A percentile compares a stretch with the other conserved stretches of the same genome.
Conservation (phyloP, 1,140 invertebrate species). For the Procambarus clarkii region DNA sequence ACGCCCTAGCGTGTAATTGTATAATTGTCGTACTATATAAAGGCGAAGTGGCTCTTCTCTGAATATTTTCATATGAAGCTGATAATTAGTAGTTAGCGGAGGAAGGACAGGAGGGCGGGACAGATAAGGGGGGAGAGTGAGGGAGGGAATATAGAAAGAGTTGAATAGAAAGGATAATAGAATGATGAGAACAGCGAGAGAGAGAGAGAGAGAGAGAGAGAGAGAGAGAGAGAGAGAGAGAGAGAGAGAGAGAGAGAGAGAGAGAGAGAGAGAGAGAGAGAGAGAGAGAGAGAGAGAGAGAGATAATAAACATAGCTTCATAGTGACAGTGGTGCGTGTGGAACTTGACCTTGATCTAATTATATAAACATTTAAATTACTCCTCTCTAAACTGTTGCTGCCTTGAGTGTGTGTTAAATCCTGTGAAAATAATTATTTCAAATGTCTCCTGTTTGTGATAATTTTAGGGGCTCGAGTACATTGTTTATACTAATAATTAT, state of each 20-base stretch:
- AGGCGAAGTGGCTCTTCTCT: neutral
- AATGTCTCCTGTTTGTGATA: neutral
- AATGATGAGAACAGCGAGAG: too few species aligned
- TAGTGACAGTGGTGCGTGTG: neutral
- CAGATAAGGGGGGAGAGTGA: too few species aligned
- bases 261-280: too few species aligned
- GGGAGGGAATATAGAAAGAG: too few species aligned
- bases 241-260: conserved; percentile 9
- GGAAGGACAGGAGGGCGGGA: neutral
- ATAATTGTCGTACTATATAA: neutral
- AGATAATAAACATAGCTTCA: too few species aligned
- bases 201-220: conserved; percentile 9
- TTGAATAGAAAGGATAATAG: too few species aligned
- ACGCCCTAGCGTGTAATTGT: neutral
- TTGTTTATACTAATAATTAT: neutral
- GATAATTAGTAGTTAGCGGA: neutral
- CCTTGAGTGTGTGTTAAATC: neutral
- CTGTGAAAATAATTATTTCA: neutral
- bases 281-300: too few species aligned
- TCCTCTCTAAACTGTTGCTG: neutral
- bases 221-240: conserved; percentile 9
- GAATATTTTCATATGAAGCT: neutral
- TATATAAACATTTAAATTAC: neutral
- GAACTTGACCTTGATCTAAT: neutral
- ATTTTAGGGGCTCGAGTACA: neutral